Evolutionary conservation across 1,140 invertebrate species (phyloP).

Genomic region (Panulirus ornatus): DNA sequence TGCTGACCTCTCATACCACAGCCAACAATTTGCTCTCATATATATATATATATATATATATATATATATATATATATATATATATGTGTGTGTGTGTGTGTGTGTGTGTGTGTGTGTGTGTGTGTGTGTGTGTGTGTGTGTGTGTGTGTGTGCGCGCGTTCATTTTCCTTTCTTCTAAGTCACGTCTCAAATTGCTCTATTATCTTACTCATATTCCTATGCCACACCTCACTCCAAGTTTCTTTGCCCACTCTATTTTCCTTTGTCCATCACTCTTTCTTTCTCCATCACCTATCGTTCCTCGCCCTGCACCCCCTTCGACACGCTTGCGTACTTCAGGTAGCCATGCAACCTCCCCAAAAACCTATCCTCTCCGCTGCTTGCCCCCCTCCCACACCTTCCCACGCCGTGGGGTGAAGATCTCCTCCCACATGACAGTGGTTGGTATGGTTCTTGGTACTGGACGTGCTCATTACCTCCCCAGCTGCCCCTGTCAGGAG

Average conservation of each 20-base stretch:
- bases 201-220: too few species aligned
- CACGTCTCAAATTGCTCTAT: not conserved
- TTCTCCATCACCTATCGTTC: too few species aligned
- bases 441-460: conserved; percentile 15
- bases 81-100: conserved; percentile 2
- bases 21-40: too few species aligned
- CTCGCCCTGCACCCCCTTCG: too few species aligned
- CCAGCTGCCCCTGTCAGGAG: not conserved
- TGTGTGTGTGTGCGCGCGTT: not conserved
- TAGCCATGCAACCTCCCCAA: too few species aligned
- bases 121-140: not conserved
- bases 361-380: too few species aligned
- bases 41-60: not conserved
- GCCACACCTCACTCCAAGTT: too few species aligned
- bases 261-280: too few species aligned
- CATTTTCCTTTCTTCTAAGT: not conserved
- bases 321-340: too few species aligned
- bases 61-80: not conserved
- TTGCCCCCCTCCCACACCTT: not conserved
- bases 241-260: too few species aligned
- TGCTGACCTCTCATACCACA: too few species aligned
- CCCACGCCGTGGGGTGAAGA: conserved; percentile 11
- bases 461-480: not conserved
- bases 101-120: not conserved
- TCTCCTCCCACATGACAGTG: not conserved